Base-by-base conservation (phyloP, 2,888 invertebrate species). In the Apeira syringaria region DNA sequence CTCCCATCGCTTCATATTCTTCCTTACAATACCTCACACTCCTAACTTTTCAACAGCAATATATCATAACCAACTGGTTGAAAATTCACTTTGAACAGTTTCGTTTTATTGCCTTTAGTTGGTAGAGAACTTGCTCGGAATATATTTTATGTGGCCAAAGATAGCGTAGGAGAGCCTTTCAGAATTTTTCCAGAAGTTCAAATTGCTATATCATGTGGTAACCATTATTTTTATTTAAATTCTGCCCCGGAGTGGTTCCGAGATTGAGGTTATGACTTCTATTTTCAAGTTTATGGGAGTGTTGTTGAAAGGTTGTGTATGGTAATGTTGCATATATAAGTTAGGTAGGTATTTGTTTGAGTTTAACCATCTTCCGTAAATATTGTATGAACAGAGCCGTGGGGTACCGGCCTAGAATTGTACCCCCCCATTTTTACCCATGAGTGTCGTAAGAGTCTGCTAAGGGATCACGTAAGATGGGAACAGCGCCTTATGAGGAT, bases 11-110 rank as follows among this genome's bases (percentile, higher is more conserved):
- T n/a, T n/a, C n/a, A n/a, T n/a, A n/a, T n/a, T n/a, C n/a, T n/a
- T n/a, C n/a, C n/a, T n/a, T n/a, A n/a, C n/a, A n/a, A n/a, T n/a
- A n/a, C n/a, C n/a, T n/a, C n/a, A 33, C 29, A 33, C 12, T 20
- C 34, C 4, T 17, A 30, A 41, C 26, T 42, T 41, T 37, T 10
- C 32, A 42, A 36, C 31, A 45, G 30, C 49, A 34, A 53, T 56
- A 52, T 48, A 40, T 46, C 45, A 43, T 48, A 43, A 52, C 44
- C 39, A 50, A 47, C 43, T 51, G 39, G 49, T 49, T 53, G 45
- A 40, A 56, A 57, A 62, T 60, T 60, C 51, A 58, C 53, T 58
- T 53, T 38, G 45, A 36, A 41, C 37, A 48, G 45, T 53, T 53
- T 58, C 50, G 35, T 57, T 53, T 56, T 56, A 58, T 63, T 58